A percentile compares a stretch with the other conserved stretches of the same genome.
Evolutionary conservation across 2,113 vertebrate genomes (phyloP).

Genomic region (Tauraco erythrolophus): DNA sequence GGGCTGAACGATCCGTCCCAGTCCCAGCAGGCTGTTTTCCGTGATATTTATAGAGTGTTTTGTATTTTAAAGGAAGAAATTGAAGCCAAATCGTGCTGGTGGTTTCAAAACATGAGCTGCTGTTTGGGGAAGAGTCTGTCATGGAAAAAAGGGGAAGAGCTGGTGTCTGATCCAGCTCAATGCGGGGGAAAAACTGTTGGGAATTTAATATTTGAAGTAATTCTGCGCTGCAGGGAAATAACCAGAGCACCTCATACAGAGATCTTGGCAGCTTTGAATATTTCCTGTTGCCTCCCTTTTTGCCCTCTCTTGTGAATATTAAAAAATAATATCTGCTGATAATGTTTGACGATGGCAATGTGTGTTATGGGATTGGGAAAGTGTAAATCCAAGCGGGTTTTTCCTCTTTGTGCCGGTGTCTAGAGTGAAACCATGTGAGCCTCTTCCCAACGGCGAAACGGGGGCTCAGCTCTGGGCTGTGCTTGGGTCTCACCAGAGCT

Average conservation of each 20-base stretch:
- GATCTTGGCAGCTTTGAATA: not conserved
- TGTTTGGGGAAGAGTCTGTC: not conserved
- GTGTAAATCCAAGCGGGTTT: not conserved
- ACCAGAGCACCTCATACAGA: fast-evolving
- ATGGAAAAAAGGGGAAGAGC: not conserved
- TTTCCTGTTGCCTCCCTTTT: not conserved
- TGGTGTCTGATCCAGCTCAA: not conserved
- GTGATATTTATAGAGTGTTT: not conserved
- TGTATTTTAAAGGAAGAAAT: not conserved
- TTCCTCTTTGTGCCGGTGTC: fast-evolving
- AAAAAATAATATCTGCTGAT: fast-evolving
- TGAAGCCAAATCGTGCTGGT: not conserved
- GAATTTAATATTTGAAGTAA: not conserved
- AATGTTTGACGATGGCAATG: fast-evolving
- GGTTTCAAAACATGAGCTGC: not conserved
- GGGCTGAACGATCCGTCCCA: not conserved
- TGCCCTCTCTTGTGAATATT: not conserved
- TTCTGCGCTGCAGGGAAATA: not conserved
- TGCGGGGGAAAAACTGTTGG: fast-evolving
- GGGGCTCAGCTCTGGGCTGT: not conserved
- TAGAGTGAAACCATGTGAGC: not conserved
- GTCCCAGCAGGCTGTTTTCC: not conserved
- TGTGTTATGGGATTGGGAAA: fast-evolving
- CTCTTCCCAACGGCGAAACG: fast-evolving
- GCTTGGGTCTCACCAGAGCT: not conserved